Evolutionary conservation across 2,797 vertebrate species (phyloP).

Genomic region (Buphagus erythrorhynchus): DNA sequence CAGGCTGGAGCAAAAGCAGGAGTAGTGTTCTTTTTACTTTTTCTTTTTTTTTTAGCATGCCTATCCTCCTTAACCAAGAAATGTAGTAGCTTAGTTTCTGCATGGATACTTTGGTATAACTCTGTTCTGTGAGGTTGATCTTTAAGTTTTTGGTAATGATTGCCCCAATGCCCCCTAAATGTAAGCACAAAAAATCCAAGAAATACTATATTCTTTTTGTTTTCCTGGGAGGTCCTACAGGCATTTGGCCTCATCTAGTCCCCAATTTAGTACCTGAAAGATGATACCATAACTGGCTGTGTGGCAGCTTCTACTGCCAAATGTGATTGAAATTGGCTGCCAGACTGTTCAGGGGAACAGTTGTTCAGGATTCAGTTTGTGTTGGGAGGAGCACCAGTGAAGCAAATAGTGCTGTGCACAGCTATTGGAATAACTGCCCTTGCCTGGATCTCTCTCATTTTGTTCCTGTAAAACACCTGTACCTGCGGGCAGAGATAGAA

Average conservation of each 20-base stretch:
- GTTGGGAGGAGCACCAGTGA: neutral
- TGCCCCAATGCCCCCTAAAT: neutral
- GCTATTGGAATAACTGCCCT: neutral
- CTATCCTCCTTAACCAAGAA: neutral
- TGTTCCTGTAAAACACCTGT: neutral
- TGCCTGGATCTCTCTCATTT: neutral
- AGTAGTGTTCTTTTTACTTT: neutral
- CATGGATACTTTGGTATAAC: neutral
- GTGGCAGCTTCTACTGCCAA: neutral
- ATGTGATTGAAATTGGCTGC: neutral
- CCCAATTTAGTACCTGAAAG: neutral
- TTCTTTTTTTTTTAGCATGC: neutral
- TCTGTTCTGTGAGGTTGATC: neutral
- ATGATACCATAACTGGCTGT: neutral
- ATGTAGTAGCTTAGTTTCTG: neutral
- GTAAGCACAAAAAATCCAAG: neutral
- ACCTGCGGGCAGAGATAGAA: neutral
- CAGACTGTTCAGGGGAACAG: fast-evolving
- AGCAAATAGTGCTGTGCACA: neutral
- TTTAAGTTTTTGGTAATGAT: neutral
- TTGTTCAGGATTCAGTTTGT: neutral
- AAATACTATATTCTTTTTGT: neutral
- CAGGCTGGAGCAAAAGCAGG: neutral
- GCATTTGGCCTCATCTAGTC: neutral
- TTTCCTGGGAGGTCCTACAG: neutral